These are phyloP conservation scores for Poecilia latipinna DNA, from an alignment of 2,113 vertebrate genomes.

Conservation along the genomic window DNA sequence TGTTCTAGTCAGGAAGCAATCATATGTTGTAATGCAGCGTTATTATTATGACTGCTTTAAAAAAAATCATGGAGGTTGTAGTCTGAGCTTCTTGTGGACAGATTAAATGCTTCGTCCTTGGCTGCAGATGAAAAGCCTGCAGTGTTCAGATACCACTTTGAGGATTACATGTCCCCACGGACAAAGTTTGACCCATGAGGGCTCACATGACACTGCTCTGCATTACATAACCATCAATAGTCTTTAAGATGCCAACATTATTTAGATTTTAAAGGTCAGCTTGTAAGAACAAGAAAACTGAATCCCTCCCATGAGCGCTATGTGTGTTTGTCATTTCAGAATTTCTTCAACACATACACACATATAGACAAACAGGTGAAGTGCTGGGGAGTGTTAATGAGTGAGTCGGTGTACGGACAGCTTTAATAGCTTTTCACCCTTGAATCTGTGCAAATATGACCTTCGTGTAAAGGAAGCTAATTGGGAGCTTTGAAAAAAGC, in stretches of 20 bases:
- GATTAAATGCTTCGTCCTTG: conserved; percentile 35
- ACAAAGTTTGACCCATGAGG: conserved; percentile 40
- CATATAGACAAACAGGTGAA: background rate
- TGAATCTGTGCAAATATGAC: background rate
- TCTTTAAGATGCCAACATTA: conserved; percentile 28
- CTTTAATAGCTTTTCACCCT: background rate
- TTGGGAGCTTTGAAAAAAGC: background rate
- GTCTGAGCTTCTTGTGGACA: conserved; percentile 26
- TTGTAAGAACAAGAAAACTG: conserved; percentile 5
- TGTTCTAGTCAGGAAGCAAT: background rate
- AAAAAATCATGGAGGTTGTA: conserved; percentile 5
- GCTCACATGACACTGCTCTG: conserved; percentile 37
- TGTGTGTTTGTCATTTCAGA: background rate
- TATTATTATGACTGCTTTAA: background rate
- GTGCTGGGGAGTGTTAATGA: background rate
- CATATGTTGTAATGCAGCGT: background rate
- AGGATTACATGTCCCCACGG: conserved; percentile 51
- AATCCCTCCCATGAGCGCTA: background rate
- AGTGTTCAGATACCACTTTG: conserved; percentile 26
- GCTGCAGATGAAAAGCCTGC: conserved; percentile 7
- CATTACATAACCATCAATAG: conserved; percentile 33
- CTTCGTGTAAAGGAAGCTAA: background rate
- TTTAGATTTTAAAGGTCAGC: conserved; percentile 29
- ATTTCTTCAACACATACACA: background rate
- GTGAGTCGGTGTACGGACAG: background rate